A percentile compares a stretch with the other conserved stretches of the same genome.
These are phyloP conservation scores for Rhyacophila brunnea DNA, from an alignment of 1,140 invertebrate genomes.

Conservation along the genomic window DNA sequence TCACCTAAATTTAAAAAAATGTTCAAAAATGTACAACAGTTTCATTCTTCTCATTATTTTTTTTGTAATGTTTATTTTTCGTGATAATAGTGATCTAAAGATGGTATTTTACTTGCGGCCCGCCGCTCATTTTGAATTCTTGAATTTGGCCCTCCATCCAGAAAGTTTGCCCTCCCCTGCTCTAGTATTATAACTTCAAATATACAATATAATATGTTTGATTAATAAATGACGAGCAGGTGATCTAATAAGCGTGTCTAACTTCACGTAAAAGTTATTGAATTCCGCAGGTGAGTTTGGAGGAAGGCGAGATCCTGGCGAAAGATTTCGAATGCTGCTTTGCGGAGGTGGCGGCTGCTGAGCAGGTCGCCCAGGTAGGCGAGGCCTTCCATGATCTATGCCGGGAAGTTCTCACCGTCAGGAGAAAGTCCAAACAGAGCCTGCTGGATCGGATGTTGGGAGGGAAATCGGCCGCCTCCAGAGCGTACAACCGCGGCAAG, in stretches of 20 bases:
- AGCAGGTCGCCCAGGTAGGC: slow-evolving; percentile 77
- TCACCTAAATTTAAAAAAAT: too few relatives aligned
- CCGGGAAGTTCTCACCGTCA: slow-evolving; percentile 72
- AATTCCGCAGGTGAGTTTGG: slow-evolving; percentile 70
- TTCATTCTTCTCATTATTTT: too few relatives aligned
- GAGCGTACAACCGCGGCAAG: slow-evolving; percentile 78
- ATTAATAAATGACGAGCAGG: neutral
- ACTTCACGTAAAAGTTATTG: too few relatives aligned
- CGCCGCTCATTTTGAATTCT: too few relatives aligned
- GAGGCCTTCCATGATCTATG: slow-evolving; percentile 84
- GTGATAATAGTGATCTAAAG: too few relatives aligned
- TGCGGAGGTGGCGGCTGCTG: slow-evolving; percentile 85
- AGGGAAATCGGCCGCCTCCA: slow-evolving; percentile 65
- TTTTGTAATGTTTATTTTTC: too few relatives aligned
- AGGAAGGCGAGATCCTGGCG: slow-evolving; percentile 85
- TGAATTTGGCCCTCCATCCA: too few relatives aligned
- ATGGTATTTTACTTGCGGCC: too few relatives aligned
- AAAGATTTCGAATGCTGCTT: slow-evolving; percentile 87
- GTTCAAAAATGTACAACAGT: too few relatives aligned
- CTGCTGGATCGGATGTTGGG: slow-evolving; percentile 76
- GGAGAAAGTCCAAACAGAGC: slow-evolving; percentile 82
- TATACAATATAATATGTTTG: neutral
- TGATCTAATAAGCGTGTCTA: too few relatives aligned
- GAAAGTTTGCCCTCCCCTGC: too few relatives aligned
- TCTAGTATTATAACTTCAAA: too few relatives aligned